Conservation (phyloP, 2,888 invertebrate genomes). For the Drosophila crucigera region DNA sequence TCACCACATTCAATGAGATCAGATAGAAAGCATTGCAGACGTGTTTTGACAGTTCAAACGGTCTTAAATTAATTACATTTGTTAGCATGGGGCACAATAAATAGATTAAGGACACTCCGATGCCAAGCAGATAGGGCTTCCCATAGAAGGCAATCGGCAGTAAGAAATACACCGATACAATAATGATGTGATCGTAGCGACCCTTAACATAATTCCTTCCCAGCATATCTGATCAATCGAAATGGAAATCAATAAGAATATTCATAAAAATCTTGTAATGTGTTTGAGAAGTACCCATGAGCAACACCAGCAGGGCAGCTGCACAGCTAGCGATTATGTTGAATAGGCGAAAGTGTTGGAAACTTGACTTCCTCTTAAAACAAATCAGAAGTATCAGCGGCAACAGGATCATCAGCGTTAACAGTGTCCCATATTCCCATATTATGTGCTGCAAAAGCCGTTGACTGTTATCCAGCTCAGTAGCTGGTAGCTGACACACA, state of each 20-base stretch:
- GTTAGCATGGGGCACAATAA: background rate
- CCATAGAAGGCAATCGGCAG: slow-evolving; percentile 44
- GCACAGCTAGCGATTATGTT: slow-evolving; percentile 35
- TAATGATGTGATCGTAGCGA: slow-evolving; percentile 45
- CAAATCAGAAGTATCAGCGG: slow-evolving; percentile 26
- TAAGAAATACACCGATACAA: slow-evolving; percentile 41
- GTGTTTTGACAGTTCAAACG: background rate
- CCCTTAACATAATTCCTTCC: background rate
- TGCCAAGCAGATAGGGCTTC: slow-evolving; percentile 30
- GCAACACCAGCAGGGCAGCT: background rate
- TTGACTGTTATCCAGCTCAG: background rate
- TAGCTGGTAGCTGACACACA: fast-evolving
- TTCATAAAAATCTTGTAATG: slow-evolving; percentile 3
- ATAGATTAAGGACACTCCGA: slow-evolving; percentile 14
- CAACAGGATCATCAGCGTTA: slow-evolving; percentile 10
- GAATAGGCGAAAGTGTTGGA: background rate
- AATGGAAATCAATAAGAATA: slow-evolving; percentile 4
- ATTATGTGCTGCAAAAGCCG: fast-evolving
- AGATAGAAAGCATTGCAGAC: slow-evolving; percentile 11
- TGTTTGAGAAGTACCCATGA: slow-evolving; percentile 31
- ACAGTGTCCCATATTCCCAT: slow-evolving; percentile 3
- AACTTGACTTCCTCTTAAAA: slow-evolving; percentile 1
- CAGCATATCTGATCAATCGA: background rate
- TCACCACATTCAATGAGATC: slow-evolving; percentile 17
- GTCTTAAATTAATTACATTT: fast-evolving